A percentile compares a stretch with the other conserved stretches of the same genome.
Conservation (phyloP, 2,888 invertebrate genomes). For the Flexamia atlantica region DNA sequence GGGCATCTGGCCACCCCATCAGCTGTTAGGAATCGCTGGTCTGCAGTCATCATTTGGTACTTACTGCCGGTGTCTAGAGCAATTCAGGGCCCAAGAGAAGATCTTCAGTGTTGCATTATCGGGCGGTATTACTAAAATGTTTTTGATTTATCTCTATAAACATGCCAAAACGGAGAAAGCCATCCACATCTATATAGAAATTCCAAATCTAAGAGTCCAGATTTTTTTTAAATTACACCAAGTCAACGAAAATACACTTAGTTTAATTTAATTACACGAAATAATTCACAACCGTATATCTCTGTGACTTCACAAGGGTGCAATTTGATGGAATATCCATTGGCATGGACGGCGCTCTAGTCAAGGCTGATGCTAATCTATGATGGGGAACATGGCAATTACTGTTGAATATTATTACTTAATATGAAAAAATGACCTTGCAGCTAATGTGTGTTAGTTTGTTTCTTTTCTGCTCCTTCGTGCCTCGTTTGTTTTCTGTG, state of each 20-base stretch:
- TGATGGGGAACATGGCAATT: slow-evolving; percentile 50
- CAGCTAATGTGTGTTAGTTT: slow-evolving; percentile 38
- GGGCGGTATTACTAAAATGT: too few species aligned
- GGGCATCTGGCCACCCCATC: not conserved
- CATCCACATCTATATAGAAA: too few species aligned
- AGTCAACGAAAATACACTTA: too few species aligned
- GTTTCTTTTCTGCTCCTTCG: slow-evolving; percentile 26
- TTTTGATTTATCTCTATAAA: too few species aligned
- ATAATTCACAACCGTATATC: not conserved
- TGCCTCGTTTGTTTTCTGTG: slow-evolving; percentile 6
- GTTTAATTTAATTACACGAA: not conserved
- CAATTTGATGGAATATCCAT: slow-evolving; percentile 20
- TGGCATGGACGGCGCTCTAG: not conserved
- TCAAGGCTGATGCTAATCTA: slow-evolving; percentile 32
- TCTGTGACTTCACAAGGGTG: not conserved
- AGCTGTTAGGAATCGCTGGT: not conserved
- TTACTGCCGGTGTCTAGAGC: too few species aligned
- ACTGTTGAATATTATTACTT: slow-evolving; percentile 43
- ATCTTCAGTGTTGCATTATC: too few species aligned
- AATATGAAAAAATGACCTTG: slow-evolving; percentile 47
- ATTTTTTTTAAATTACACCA: too few species aligned
- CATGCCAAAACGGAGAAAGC: too few species aligned
- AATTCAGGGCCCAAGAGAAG: too few species aligned
- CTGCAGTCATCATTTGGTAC: not conserved
- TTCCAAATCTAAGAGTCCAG: too few species aligned